A percentile compares a stretch with the other conserved stretches of the same genome.
Conservation (phyloP, 2,888 invertebrate genomes). For the Choristoneura rosaceana region DNA sequence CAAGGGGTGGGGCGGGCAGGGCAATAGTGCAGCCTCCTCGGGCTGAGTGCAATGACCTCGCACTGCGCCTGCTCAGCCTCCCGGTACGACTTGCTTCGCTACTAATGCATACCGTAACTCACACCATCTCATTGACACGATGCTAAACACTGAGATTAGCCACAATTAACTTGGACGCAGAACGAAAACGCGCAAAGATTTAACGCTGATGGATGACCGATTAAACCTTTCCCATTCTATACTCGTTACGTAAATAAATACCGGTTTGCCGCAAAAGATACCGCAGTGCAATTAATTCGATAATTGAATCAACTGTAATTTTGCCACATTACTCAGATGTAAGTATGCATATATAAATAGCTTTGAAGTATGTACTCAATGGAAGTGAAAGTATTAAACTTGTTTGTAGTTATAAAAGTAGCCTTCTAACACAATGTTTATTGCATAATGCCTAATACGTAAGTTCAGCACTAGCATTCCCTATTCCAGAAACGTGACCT, state of each 20-base stretch:
- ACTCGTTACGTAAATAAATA: slow-evolving; percentile 40
- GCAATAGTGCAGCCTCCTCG: slow-evolving; percentile 69
- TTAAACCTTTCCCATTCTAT: slow-evolving; percentile 35
- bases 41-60: slow-evolving; percentile 76
- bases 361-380: slow-evolving; percentile 27
- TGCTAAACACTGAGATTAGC: slow-evolving; percentile 49
- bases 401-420: slow-evolving; percentile 37
- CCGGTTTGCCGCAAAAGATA: slow-evolving; percentile 33
- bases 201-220: slow-evolving; percentile 32
- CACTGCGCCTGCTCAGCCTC: slow-evolving; percentile 67
- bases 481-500: slow-evolving; percentile 34
- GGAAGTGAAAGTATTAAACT: slow-evolving; percentile 41
- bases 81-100: slow-evolving; percentile 58
- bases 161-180: slow-evolving; percentile 55
- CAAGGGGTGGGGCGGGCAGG: slow-evolving; percentile 58
- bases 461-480: slow-evolving; percentile 27
- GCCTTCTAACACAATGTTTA: slow-evolving; percentile 33
- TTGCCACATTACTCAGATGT: slow-evolving; percentile 32
- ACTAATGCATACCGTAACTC: slow-evolving; percentile 56
- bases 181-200: slow-evolving; percentile 42
- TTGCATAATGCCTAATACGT: slow-evolving; percentile 30
- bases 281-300: slow-evolving; percentile 38
- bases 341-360: slow-evolving; percentile 38
- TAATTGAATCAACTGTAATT: slow-evolving; percentile 41
- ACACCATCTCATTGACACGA: slow-evolving; percentile 63